A percentile compares a stretch with the other conserved stretches of the same genome.
Evolutionary conservation across 37 sponge, comb jelly and placozoan genomes (phyloP).

Genomic region (Hormiphora californensis): DNA sequence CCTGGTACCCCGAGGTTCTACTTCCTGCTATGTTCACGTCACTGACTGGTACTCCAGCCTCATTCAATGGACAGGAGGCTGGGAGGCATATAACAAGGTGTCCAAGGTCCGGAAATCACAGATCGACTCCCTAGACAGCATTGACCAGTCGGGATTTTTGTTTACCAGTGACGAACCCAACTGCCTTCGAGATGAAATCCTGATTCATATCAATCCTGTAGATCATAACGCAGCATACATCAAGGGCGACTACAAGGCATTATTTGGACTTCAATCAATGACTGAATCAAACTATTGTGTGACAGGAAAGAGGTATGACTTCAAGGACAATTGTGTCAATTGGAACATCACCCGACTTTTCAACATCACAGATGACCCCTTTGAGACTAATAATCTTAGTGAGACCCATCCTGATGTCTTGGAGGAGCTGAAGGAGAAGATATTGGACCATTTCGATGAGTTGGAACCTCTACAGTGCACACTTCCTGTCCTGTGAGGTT

Average conservation of each 20-base stretch:
- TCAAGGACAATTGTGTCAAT: not conserved
- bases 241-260: not conserved
- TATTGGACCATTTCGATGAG: not conserved
- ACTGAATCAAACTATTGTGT: not conserved
- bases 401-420: not conserved
- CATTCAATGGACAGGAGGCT: not conserved
- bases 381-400: not conserved
- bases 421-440: not conserved
- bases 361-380: not conserved
- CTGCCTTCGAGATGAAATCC: not conserved
- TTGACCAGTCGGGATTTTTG: not conserved
- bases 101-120: not conserved
- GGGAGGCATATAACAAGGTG: not conserved
- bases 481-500: not conserved
- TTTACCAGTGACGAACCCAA: not conserved
- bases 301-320: not conserved
- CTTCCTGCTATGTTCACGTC: constrained; percentile 10
- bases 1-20: not conserved
- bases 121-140: not conserved
- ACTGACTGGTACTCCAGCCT: not conserved
- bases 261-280: not conserved
- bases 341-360: not conserved
- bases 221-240: not conserved
- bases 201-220: not conserved
- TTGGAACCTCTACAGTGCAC: not conserved